These are phyloP conservation scores for Corythornis cristatus DNA, from an alignment of 2,113 vertebrate species.

Conservation along the genomic window DNA sequence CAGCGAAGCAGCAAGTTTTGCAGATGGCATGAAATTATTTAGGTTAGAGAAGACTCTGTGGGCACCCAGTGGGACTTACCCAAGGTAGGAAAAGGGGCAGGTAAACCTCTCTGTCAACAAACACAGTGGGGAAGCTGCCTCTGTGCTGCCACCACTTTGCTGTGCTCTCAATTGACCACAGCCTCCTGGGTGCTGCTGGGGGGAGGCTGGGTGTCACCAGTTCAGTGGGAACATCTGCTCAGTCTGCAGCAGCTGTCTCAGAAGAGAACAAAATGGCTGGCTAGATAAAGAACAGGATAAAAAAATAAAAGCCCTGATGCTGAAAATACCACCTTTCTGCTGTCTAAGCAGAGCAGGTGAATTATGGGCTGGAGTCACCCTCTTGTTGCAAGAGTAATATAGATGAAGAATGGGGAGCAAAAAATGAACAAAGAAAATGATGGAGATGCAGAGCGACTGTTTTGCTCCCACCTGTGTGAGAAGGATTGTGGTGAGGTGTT, in stretches of 20 bases:
- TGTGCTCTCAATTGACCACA: neutral
- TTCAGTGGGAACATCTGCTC: slow-evolving; percentile 52
- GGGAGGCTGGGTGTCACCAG: neutral
- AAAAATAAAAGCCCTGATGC: neutral
- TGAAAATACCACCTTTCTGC: slow-evolving; percentile 32
- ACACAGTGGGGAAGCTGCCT: fast-evolving
- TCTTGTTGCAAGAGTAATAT: neutral
- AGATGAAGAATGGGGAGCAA: neutral
- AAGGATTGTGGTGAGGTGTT: neutral
- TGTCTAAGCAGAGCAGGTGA: slow-evolving; percentile 32
- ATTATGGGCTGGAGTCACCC: neutral
- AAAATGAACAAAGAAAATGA: neutral
- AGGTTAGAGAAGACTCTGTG: neutral
- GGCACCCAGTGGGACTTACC: neutral
- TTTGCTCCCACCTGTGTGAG: neutral
- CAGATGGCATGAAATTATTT: slow-evolving; percentile 16
- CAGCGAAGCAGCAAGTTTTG: slow-evolving; percentile 35
- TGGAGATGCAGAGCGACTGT: neutral
- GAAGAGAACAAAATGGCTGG: slow-evolving; percentile 33
- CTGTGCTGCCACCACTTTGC: fast-evolving
- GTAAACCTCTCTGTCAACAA: neutral
- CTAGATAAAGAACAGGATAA: slow-evolving; percentile 17
- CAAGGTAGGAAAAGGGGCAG: neutral
- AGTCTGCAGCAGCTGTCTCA: slow-evolving; percentile 7
- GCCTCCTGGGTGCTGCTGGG: fast-evolving